Evolutionary conservation across 2,888 invertebrate species (phyloP).

Genomic region (Drosophila pseudotalamancana): DNA sequence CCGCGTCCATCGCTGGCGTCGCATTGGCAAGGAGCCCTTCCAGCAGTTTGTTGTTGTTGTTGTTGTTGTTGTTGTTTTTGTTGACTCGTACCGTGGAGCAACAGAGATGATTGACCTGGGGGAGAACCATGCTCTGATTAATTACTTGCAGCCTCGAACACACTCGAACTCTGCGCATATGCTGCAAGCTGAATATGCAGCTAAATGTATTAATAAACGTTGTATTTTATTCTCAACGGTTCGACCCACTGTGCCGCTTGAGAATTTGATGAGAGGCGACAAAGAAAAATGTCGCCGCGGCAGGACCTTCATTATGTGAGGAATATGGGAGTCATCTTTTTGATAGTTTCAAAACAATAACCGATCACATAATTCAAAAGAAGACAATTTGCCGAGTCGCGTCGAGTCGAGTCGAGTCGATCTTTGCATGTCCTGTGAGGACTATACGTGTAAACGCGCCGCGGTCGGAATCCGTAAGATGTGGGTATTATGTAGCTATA

Average conservation of each 20-base stretch:
- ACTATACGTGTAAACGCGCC: too few relatives aligned
- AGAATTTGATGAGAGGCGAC: slow-evolving; percentile 29
- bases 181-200: too few relatives aligned
- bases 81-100: slow-evolving; percentile 27
- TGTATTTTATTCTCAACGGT: not conserved
- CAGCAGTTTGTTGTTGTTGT: slow-evolving; percentile 42
- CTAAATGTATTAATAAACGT: too few relatives aligned
- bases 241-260: slow-evolving; percentile 33
- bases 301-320: slow-evolving; percentile 46
- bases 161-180: too few relatives aligned
- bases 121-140: slow-evolving; percentile 15
- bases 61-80: too few relatives aligned
- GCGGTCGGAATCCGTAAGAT: too few relatives aligned
- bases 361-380: slow-evolving; percentile 10
- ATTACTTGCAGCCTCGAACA: slow-evolving; percentile 4
- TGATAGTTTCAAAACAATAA: slow-evolving; percentile 45
- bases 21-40: slow-evolving; percentile 56
- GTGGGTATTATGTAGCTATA: too few relatives aligned
- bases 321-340: slow-evolving; percentile 31
- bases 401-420: too few relatives aligned
- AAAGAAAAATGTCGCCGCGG: slow-evolving; percentile 45
- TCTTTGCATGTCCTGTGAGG: too few relatives aligned
- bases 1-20: slow-evolving; percentile 59
- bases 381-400: not conserved
- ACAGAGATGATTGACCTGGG: slow-evolving; percentile 16